A percentile compares a stretch with the other conserved stretches of the same genome.
These are phyloP conservation scores for Latrodectus geometricus DNA, from an alignment of 1,140 invertebrate species.

Conservation along the genomic window DNA sequence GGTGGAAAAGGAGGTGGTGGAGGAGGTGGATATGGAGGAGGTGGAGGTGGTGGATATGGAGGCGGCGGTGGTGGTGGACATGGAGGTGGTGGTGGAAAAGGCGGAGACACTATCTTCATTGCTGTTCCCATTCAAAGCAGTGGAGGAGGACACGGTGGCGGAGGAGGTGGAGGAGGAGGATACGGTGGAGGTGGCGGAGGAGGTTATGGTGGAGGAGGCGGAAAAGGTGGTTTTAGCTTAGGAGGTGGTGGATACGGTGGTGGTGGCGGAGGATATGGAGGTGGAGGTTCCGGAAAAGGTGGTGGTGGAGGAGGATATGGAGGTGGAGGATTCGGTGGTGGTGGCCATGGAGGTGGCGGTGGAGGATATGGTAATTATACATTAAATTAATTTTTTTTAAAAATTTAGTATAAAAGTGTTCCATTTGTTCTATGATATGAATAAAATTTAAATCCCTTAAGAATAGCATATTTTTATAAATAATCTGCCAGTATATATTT, in stretches of 20 bases:
- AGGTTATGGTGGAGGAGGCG: neutral
- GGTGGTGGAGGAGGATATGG: constrained; percentile 19
- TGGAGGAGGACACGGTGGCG: constrained; percentile 7
- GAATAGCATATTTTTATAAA: no score
- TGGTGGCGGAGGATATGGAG: neutral
- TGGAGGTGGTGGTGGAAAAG: neutral
- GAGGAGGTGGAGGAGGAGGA: neutral
- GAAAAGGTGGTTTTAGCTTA: constrained; percentile 23
- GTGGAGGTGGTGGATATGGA: constrained; percentile 2
- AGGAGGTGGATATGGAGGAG: constrained; percentile 12
- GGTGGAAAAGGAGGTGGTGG: constrained; percentile 21
- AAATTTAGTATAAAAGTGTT: no score
- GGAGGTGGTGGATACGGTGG: constrained; percentile 8
- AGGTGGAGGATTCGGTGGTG: neutral
- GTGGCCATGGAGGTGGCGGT: constrained; percentile 12
- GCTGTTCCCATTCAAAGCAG: constrained; percentile 23
- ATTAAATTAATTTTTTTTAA: no score
- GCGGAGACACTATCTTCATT: constrained; percentile 34
- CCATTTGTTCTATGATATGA: no score
- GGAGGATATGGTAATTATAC: neutral
- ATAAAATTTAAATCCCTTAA: no score
- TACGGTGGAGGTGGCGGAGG: neutral
- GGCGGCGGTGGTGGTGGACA: constrained; percentile 19
- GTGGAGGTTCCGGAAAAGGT: neutral
- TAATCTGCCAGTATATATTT: no score